Evolutionary conservation across 2,888 invertebrate genomes (phyloP).

Genomic region (Mermis nigrescens): DNA sequence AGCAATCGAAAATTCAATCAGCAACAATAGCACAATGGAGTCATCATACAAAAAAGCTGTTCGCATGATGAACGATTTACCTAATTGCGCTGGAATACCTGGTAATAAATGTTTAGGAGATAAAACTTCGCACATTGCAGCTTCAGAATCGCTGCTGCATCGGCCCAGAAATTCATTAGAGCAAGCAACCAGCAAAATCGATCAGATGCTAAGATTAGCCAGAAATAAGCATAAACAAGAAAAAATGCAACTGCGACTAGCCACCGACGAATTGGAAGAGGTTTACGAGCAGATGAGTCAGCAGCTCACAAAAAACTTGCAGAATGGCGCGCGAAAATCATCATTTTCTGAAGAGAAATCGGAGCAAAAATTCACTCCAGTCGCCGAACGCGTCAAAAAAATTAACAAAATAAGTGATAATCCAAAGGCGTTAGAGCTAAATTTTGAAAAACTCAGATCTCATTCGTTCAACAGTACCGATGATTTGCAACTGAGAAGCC

Average conservation of each 20-base stretch:
- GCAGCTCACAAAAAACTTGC: neutral
- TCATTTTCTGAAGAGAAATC: neutral
- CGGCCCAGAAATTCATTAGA: neutral
- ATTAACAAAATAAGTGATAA: neutral
- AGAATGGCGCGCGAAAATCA: neutral
- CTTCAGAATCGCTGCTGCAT: neutral
- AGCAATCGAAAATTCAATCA: too few species aligned
- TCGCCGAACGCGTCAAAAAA: neutral
- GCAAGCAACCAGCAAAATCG: neutral
- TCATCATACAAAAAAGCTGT: neutral
- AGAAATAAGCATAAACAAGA: neutral
- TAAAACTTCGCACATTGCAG: neutral
- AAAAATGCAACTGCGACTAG: neutral
- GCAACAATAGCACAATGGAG: neutral
- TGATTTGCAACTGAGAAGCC: neutral
- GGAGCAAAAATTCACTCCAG: neutral
- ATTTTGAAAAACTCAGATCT: neutral
- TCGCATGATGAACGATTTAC: neutral
- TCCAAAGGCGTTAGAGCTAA: neutral
- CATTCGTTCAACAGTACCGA: neutral
- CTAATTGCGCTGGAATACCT: too few species aligned
- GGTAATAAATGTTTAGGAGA: too few species aligned
- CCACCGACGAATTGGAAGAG: neutral
- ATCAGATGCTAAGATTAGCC: neutral
- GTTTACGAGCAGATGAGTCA: neutral